A percentile compares a stretch with the other conserved stretches of the same genome.
Evolutionary conservation across 2,113 vertebrate genomes (phyloP).

Genomic region (Nannospalax galili): DNA sequence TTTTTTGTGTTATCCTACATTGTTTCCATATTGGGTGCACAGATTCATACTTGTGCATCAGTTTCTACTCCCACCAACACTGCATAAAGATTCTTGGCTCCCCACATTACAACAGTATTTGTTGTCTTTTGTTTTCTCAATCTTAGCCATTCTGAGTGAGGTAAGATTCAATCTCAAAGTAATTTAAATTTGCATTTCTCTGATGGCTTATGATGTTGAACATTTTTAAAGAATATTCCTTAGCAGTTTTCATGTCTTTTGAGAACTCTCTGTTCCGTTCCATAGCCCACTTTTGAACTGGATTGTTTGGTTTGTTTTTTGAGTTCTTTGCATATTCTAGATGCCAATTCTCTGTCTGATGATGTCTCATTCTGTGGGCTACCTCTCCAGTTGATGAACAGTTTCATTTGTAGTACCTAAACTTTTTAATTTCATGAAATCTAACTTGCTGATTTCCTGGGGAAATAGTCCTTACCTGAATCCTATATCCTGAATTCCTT

Average conservation of each 20-base stretch:
- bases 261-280: no score
- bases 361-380: neutral
- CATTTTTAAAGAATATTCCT: neutral
- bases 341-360: no score
- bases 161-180: neutral
- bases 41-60: neutral
- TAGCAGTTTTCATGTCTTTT: neutral
- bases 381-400: neutral
- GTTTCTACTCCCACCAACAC: no score
- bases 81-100: neutral
- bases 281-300: neutral
- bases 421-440: neutral
- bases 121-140: neutral
- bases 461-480: no score
- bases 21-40: neutral
- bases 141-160: neutral
- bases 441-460: neutral
- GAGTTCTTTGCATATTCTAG: neutral
- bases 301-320: neutral
- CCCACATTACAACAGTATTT: no score
- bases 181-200: neutral
- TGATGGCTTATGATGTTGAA: neutral
- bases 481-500: neutral
- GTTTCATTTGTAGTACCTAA: neutral
- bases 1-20: no score